Base-by-base conservation (phyloP, 2,888 invertebrate species). In the Ormyrus nitidulus region DNA sequence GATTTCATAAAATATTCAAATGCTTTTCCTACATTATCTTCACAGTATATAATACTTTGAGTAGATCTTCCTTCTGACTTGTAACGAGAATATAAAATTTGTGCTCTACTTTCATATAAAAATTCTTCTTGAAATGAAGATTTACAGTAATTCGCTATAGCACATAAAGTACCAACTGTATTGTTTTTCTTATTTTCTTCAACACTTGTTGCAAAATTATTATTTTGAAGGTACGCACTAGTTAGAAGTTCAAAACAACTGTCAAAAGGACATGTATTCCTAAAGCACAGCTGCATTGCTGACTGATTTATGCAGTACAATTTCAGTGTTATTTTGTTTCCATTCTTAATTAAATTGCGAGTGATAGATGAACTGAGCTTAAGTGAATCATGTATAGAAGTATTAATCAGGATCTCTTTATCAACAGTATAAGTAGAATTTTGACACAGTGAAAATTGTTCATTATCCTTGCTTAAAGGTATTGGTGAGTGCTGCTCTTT, bases 241-340 rank as follows among this genome's bases (percentile, higher is more conserved):
- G 51, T 66, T 6, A 68, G 10, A 68, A 68, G 53, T n/a, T 68
- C 68, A 68, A 68, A 34, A 34, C 53, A 54, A 51, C 54, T 54
- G 44, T 68, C 68, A 44, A 68, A 68, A 10, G 68, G 68, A 6
- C 68, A 54, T 54, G 54, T 68, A 68, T 68, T 68, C 54, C 0
- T 10, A 10, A 68, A 68, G n/a, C n/a, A n/a, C n/a, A n/a, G n/a
- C 54, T 54, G 7, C 34, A 68, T 68, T 68, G 9, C 5, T 10
- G 7, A 34, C 7, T 68, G 2, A 54, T 54, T 68, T 5, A 54
- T 68, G 5, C 8, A 2, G n/a, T 68, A 68, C 19, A 10, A 9
- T 54, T 68, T 54, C 8, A 11, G 0, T 11, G 34, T 4, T 68
- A 54, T 11, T 68, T 46, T 34, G 10, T 34, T 54, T 53, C 68